Base-by-base conservation (phyloP, 2,797 vertebrate species). In the Falco naumanni region DNA sequence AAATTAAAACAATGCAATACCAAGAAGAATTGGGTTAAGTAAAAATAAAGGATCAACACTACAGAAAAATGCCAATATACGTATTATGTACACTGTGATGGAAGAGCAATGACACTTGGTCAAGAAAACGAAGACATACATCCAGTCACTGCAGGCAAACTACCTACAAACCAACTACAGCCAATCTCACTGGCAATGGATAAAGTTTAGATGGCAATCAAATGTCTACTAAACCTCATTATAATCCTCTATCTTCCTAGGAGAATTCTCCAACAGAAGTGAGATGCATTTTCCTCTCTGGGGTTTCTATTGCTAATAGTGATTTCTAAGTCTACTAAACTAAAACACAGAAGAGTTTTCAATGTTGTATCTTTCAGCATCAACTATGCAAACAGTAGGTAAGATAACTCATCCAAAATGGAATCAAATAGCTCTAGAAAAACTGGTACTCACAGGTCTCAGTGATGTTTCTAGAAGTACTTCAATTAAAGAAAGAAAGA, bases 371-470 rank as follows among this genome's bases (percentile, higher is more conserved):
- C 79, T 79, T 75, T 54, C 66, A 87, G 74, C 34, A 88, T 7
- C 54, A 63, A 8, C 41, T 48, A 9, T 14, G 56, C 47, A 79
- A 88, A 76, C 34, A 79, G 28, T 1, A 85, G 19, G 3, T 29
- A 39, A 65, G 41, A 14, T 5, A 95, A 90, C 11, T 68, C 6
- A 47, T 61, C 26, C 91, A 41, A 88, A 81, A 60, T 1, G 28
- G 39, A 76, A 90, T 47, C 70, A 87, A 81, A 57, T 3, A 63
- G 72, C 54, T 88, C 80, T 54, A 69, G 59, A 88, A 94, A 91
- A 82, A 50, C 50, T 79, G 75, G 79, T 56, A 43, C 37, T 85
- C 9, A 10, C 31, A 60, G 37, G 53, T 50, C 57, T 64, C 64
- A 56, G 60, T 51, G 37, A 78, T 11, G 10, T n/a, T 94, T 80